Conservation (phyloP, 2,888 invertebrate species). For the Scaptomyza polygonia region DNA sequence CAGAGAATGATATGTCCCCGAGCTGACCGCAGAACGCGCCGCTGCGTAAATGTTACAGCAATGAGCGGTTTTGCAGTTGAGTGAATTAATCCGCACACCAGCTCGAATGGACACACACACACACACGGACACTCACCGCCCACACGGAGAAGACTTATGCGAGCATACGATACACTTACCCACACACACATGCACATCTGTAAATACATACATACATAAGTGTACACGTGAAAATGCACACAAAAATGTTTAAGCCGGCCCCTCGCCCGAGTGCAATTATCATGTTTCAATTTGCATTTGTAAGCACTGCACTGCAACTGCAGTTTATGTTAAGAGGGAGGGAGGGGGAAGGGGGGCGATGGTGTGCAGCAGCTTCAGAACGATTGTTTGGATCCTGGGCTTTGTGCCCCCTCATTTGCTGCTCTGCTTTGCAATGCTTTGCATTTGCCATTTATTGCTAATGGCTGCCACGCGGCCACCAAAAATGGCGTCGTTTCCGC, state of each 20-base stretch:
- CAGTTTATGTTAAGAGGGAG: constrained; percentile 19
- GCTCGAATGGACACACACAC: neutral
- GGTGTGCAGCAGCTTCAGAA: constrained; percentile 15
- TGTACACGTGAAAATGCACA: neutral
- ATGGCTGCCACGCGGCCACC: constrained; percentile 35
- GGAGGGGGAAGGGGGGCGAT: neutral
- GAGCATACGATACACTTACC: neutral
- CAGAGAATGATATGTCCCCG: constrained; percentile 33
- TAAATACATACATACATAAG: neutral
- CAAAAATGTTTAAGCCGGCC: constrained; percentile 7
- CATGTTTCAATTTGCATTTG: constrained; percentile 70
- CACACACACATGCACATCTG: constrained; percentile 6
- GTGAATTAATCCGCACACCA: constrained; percentile 58
- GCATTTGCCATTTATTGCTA: constrained; percentile 59
- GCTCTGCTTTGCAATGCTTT: neutral
- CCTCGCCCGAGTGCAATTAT: constrained; percentile 55
- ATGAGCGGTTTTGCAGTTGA: constrained; percentile 70
- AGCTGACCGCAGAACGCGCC: constrained; percentile 55
- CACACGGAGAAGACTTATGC: neutral
- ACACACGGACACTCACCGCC: constrained; percentile 12
- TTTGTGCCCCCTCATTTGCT: neutral
- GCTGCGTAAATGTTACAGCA: constrained; percentile 67
- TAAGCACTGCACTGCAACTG: constrained; percentile 59
- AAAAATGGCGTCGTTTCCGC: constrained; percentile 59
- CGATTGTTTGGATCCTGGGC: neutral